These are phyloP conservation scores for Pogonocherus hispidulus DNA, from an alignment of 2,888 invertebrate species.

Conservation along the genomic window DNA sequence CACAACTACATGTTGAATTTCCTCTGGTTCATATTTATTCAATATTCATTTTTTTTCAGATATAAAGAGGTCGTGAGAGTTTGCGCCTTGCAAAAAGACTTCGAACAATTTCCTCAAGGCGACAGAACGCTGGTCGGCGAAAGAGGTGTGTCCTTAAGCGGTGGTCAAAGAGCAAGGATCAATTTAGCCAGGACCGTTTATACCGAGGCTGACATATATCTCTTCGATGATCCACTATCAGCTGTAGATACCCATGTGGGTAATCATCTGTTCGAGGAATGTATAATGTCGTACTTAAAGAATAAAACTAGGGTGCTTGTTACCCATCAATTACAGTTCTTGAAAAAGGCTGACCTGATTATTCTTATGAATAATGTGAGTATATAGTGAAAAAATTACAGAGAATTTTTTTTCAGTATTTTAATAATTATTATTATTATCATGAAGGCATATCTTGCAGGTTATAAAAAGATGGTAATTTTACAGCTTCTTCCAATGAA, in stretches of 20 bases:
- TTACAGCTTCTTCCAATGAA: no score
- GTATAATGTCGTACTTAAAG: conserved; percentile 73
- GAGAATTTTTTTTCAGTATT: no score
- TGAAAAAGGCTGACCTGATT: conserved; percentile 77
- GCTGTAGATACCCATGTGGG: conserved; percentile 85
- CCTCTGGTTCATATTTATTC: no score
- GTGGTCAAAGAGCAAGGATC: conserved; percentile 86
- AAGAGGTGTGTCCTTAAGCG: conserved; percentile 82
- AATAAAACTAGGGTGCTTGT: conserved; percentile 82
- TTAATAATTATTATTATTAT: no score
- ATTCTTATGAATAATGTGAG: conserved; percentile 76
- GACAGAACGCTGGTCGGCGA: conserved; percentile 86
- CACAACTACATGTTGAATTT: no score
- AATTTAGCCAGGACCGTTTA: conserved; percentile 85
- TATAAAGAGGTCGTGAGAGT: conserved; percentile 71
- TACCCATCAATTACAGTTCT: conserved; percentile 88
- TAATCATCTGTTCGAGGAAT: conserved; percentile 81
- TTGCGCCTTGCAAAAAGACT: conserved; percentile 78
- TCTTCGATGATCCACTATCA: conserved; percentile 85
- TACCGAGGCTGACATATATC: conserved; percentile 81
- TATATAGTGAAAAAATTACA: conserved; percentile 22
- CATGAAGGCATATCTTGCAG: no score
- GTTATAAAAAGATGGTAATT: no score
- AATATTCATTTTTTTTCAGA: conserved; percentile 39
- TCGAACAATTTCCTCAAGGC: conserved; percentile 79